Evolutionary conservation across 2,888 invertebrate genomes (phyloP).

Genomic region (Salpingus planirostris): DNA sequence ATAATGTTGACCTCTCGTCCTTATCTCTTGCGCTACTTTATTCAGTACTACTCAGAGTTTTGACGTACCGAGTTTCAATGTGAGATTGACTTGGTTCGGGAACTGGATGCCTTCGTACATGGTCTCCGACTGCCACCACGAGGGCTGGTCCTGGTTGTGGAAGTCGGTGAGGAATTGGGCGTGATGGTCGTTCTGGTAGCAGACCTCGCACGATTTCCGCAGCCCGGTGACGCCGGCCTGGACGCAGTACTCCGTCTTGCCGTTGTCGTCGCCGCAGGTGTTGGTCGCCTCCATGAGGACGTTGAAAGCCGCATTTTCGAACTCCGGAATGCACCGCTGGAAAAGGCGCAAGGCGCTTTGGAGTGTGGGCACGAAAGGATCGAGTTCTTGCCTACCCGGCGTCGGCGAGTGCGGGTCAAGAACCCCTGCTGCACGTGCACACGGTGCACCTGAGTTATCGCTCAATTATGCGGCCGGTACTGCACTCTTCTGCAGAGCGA

Average conservation of each 20-base stretch:
- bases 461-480: too few species aligned
- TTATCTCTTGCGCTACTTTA: too few species aligned
- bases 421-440: slow-evolving; percentile 31
- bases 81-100: slow-evolving; percentile 83
- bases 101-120: slow-evolving; percentile 90
- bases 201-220: slow-evolving; percentile 71
- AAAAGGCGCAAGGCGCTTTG: too few species aligned
- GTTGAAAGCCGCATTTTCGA: slow-evolving; percentile 92
- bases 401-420: slow-evolving; percentile 26
- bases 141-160: slow-evolving; percentile 81
- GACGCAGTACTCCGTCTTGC: slow-evolving; percentile 75
- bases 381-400: too few species aligned
- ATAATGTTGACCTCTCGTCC: too few species aligned
- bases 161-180: slow-evolving; percentile 80
- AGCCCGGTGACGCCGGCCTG: slow-evolving; percentile 70
- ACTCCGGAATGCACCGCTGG: slow-evolving; percentile 91
- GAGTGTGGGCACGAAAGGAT: too few species aligned
- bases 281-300: slow-evolving; percentile 87
- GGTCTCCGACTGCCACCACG: slow-evolving; percentile 98
- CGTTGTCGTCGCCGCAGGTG: slow-evolving; percentile 84
- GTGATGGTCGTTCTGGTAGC: slow-evolving; percentile 61
- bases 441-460: slow-evolving; percentile 29
- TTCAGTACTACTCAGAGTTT: too few species aligned
- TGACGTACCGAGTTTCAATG: slow-evolving; percentile 29
- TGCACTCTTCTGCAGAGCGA: too few species aligned